Base-by-base conservation (phyloP, 2,797 vertebrate genomes). In the Florisuga fusca region DNA sequence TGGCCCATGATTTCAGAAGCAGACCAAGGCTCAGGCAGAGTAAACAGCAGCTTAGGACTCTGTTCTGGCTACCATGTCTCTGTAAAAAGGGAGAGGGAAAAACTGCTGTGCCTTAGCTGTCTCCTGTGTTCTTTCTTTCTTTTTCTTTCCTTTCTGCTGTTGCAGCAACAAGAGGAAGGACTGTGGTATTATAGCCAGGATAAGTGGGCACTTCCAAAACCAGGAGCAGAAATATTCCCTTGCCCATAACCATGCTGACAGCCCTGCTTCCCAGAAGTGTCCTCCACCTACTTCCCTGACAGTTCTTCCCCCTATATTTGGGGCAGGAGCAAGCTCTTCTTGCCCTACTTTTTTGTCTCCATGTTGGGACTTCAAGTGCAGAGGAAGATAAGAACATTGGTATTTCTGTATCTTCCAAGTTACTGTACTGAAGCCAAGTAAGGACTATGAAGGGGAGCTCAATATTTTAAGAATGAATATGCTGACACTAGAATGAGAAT, bases 1-100 rank as follows among this genome's bases (percentile, higher is more conserved):
- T 82, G 31, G 19, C 57, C 34, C 20, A 16, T 1, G 10, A 62
- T 46, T 61, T 85, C 36, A 58, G 59, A 43, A 36, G n/a, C 20
- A 62, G 51, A 66, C 3, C 55, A 41, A 73, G 26, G 4, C 31
- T 61, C 10, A 45, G 14, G 11, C 10, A 38, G 25, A 33, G 38
- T 69, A 74, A 74, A 31, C 4, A 64, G 17, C 57, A 62, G 22
- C 10, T 45, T 31, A 31, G 23, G 27, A 50, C 23, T 55, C 15
- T 50, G 25, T 26, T 22, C 21, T 10, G 36, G 15, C 29, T 1
- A 0, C 15, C 15, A 14, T 8, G 10, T 5, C 29, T 34, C 3
- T 4, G 12, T 31, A 12, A 55, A 43, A 50, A 50, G 11, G 20
- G 18, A 59, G 18, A 10, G 9, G 26, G 15, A 58, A 54, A 27